Base-by-base conservation (phyloP, 1,140 invertebrate species). In the Dendrolimus punctatus region DNA sequence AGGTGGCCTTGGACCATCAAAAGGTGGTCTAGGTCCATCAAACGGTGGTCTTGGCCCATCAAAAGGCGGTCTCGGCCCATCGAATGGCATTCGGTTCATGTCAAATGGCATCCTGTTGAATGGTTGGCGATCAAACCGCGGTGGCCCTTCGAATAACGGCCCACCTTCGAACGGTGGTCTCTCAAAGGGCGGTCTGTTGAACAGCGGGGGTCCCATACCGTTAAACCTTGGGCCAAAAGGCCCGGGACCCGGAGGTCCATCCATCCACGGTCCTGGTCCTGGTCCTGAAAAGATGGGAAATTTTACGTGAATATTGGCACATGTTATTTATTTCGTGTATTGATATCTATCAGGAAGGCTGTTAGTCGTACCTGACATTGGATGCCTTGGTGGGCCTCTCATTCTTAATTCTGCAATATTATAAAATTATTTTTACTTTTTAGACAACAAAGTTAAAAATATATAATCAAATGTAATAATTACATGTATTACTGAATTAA, bases 401-500 rank as follows among this genome's bases (percentile, higher is more conserved):
- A 87, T 83, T 79, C 83, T 76, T 61, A 82, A 64, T 47, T 87
- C 83, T 84, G 83, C 55, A 79, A 84, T 80, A 71, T 23, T 23
- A 23, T 62, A 50, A 70, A 80, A 76, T 51, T 56, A 46, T 53
- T 51, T 56, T 54, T 61, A 53, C 23, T 23, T 23, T 23, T 23
- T 1, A 23, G 23, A 23, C 23, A 23, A 23, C 23, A 23, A 23
- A 23, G 1, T 23, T 23, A 23, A 3, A 23, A 23, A 23, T 23
- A 23, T 23, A 3, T 1, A 23, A 23, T 23, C 23, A 23, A 23
- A 23, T 23, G 23, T 23, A 23, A 2, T 23, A 23, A 23, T 23
- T 23, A 23, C 23, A 3, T 23, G 23, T 23, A 23, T 2, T 23
- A 23, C 23, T 23, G 23, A 23, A 23, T 23, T 23, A 1, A 23